phyloP scores from a whole-genome alignment of 2,797 vertebrate species.

The Centroberyx gerrardi region DNA sequence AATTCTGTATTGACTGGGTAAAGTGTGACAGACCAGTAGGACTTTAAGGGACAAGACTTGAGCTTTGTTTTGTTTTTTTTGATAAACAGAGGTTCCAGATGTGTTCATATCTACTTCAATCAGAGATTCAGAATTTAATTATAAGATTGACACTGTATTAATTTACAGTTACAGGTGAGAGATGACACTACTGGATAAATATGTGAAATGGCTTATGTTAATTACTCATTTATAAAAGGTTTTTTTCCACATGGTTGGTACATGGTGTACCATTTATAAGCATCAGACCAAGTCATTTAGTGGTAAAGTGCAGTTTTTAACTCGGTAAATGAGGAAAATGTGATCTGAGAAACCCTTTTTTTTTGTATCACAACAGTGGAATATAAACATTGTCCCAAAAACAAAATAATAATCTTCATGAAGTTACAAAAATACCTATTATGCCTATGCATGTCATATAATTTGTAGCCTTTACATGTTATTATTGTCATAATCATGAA shows the following conservation, averaged over 20 bases:
- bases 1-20: conserved; percentile 21
- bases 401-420: conserved; percentile 16
- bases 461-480: conserved; percentile 69
- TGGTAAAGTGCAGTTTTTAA: conserved; percentile 20
- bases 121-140: conserved; percentile 15
- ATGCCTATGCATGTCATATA: conserved; percentile 73
- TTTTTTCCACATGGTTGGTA: neutral
- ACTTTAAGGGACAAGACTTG: conserved; percentile 47
- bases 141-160: conserved; percentile 25
- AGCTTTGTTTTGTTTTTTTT: neutral
- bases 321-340: neutral
- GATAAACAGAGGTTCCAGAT: conserved; percentile 10
- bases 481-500: conserved; percentile 53
- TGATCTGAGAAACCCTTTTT: conserved; percentile 15
- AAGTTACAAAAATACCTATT: conserved; percentile 59
- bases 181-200: conserved; percentile 18
- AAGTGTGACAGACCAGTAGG: neutral
- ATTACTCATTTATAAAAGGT: neutral
- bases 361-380: conserved; percentile 18
- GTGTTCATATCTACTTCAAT: conserved; percentile 4
- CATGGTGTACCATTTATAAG: conserved; percentile 8
- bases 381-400: conserved; percentile 10
- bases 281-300: conserved; percentile 11
- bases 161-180: conserved; percentile 25
- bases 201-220: neutral